Percentiles rank a stretch among this genome's conserved stretches.
Evolutionary conservation across 2,113 vertebrate genomes (phyloP).

Genomic region (Saccopteryx leptura): DNA sequence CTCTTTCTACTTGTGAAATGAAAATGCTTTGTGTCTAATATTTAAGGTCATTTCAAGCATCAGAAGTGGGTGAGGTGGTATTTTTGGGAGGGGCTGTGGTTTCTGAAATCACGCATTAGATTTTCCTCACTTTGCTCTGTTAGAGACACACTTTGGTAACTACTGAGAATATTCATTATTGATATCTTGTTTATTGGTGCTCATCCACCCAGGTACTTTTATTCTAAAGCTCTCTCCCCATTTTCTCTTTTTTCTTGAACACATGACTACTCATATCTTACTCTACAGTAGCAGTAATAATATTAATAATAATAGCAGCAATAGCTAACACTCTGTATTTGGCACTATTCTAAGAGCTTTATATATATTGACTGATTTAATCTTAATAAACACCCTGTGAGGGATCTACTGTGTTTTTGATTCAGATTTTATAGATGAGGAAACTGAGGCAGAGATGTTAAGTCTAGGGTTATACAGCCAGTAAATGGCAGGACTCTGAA

Average conservation of each 20-base stretch:
- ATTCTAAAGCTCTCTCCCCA: neutral
- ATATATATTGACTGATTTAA: conserved; percentile 7
- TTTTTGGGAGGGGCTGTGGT: neutral
- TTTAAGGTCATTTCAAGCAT: neutral
- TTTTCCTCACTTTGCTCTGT: neutral
- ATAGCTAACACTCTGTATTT: neutral
- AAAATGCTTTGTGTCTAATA: neutral
- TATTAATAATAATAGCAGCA: conserved; percentile 1
- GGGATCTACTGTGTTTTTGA: neutral
- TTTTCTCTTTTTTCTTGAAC: neutral
- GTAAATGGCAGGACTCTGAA: neutral
- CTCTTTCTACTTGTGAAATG: conserved; percentile 10
- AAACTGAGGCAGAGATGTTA: neutral
- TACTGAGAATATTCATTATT: neutral
- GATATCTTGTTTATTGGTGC: neutral
- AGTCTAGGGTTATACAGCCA: neutral
- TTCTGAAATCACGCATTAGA: conserved; percentile 9
- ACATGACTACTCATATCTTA: neutral
- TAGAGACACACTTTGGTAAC: neutral
- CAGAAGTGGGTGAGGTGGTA: neutral
- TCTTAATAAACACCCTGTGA: neutral
- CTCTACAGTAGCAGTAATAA: neutral
- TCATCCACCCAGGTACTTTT: neutral
- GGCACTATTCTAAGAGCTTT: neutral
- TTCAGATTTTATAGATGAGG: conserved; percentile 25